Conservation (phyloP, 2,888 invertebrate genomes). For the Heliconius erato region DNA sequence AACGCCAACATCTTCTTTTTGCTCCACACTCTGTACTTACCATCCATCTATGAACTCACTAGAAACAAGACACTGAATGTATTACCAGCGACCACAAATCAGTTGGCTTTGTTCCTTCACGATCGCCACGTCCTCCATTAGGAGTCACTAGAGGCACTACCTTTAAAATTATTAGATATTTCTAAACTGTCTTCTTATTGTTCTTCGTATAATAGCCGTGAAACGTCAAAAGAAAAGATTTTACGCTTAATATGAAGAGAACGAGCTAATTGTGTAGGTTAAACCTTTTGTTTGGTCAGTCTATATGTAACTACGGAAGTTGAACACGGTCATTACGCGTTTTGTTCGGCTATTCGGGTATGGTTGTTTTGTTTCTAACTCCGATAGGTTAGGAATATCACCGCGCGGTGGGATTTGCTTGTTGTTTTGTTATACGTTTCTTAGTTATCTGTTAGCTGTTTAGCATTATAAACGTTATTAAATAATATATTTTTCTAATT, state of each 20-base stretch:
- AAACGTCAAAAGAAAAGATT: conserved; percentile 63
- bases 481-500: too few relatives aligned
- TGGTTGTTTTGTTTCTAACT: conserved; percentile 50
- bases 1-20: conserved; percentile 78
- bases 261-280: conserved; percentile 68
- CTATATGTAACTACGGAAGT: conserved; percentile 52
- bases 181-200: conserved; percentile 61
- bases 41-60: conserved; percentile 62
- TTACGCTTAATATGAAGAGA: conserved; percentile 70
- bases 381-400: conserved; percentile 49
- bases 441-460: conserved; percentile 36
- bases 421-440: conserved; percentile 42
- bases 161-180: conserved; percentile 50
- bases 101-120: conserved; percentile 81
- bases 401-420: conserved; percentile 43
- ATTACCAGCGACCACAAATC: conserved; percentile 77
- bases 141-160: conserved; percentile 7
- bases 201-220: conserved; percentile 62
- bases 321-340: conserved; percentile 53
- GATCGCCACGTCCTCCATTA: conserved; percentile 68
- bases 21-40: conserved; percentile 63
- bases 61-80: conserved; percentile 72
- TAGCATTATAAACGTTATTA: background rate
- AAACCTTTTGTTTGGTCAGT: conserved; percentile 61
- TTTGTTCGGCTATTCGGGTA: conserved; percentile 54